phyloP scores from a whole-genome alignment of 2,797 vertebrate species.

The Vultur gryphus region DNA sequence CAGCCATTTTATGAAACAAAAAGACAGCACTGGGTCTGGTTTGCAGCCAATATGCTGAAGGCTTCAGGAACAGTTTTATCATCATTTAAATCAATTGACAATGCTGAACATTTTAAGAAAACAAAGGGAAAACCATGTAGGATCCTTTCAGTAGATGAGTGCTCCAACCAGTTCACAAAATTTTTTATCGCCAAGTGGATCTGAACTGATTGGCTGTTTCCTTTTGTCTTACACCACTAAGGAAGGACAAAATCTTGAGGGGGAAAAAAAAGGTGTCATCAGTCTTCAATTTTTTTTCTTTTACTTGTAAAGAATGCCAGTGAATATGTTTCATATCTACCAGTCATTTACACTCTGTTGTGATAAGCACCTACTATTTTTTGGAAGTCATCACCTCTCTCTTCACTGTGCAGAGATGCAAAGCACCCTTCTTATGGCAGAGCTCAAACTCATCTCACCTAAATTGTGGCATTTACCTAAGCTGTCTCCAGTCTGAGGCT shows the following conservation, averaged over 20 bases:
- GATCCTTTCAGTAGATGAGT: neutral
- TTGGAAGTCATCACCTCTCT: neutral
- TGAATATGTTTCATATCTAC: neutral
- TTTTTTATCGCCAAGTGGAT: neutral
- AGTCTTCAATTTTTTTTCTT: neutral
- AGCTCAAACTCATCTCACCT: neutral
- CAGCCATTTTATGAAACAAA: neutral
- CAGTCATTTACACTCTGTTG: neutral
- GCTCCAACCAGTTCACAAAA: neutral
- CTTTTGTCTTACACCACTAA: neutral
- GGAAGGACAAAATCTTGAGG: neutral
- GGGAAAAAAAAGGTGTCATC: neutral
- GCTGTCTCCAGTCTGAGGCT: neutral
- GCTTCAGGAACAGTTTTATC: neutral
- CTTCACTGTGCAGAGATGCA: neutral
- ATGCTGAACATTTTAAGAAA: neutral
- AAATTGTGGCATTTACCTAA: neutral
- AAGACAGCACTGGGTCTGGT: neutral
- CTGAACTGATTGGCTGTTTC: neutral
- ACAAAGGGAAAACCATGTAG: neutral
- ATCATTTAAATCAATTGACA: neutral
- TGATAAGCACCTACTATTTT: neutral
- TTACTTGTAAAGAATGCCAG: neutral
- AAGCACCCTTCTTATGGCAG: neutral
- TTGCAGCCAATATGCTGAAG: constrained; percentile 2